A percentile compares a stretch with the other conserved stretches of the same genome.
These are phyloP conservation scores for Oreotrochilus melanogaster DNA, from an alignment of 2,113 vertebrate genomes.

Conservation along the genomic window DNA sequence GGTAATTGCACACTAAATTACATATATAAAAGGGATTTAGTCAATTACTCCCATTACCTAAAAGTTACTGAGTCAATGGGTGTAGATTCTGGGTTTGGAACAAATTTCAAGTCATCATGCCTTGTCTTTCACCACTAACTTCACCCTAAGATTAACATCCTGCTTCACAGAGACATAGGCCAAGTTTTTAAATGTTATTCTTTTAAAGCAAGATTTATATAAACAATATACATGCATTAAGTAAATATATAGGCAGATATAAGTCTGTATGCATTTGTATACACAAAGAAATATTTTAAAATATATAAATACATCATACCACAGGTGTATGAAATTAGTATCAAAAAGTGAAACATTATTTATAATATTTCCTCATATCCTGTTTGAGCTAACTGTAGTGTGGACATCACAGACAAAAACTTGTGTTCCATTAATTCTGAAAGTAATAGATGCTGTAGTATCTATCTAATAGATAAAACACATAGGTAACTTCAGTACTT, in stretches of 20 bases:
- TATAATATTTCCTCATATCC: not conserved
- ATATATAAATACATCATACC: not conserved
- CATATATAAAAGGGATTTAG: not conserved
- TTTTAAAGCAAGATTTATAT: not conserved
- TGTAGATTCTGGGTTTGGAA: not conserved
- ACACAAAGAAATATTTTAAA: not conserved
- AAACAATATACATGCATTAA: not conserved
- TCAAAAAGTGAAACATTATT: not conserved
- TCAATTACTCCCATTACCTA: not conserved
- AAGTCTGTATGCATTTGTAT: not conserved
- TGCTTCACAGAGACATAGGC: not conserved
- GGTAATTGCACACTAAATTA: not conserved
- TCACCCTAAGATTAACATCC: not conserved
- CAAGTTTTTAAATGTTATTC: not conserved
- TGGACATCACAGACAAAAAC: not conserved
- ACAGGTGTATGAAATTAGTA: not conserved
- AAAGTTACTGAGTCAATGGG: not conserved
- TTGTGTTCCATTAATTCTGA: not conserved
- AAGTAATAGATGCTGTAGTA: not conserved
- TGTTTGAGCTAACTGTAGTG: not conserved
- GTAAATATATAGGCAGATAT: not conserved
- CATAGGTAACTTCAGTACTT: not conserved
- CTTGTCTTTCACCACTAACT: not conserved
- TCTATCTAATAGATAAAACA: not conserved
- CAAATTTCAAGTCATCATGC: not conserved